phyloP scores from a whole-genome alignment of 2,797 vertebrate genomes.

The Fratercula arctica region DNA sequence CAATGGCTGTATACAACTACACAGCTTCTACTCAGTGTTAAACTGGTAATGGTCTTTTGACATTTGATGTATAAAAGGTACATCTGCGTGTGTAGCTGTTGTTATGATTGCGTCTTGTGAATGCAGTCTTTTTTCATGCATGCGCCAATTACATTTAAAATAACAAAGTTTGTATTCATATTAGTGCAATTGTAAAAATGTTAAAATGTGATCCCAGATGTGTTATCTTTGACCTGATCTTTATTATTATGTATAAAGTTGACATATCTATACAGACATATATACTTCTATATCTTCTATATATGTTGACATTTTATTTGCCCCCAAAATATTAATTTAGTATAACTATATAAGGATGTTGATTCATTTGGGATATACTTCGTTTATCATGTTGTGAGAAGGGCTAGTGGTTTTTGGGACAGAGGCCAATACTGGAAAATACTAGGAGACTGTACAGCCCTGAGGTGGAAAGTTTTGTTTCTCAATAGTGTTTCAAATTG shows the following conservation, averaged over 20 bases:
- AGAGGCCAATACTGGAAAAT: neutral
- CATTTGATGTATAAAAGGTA: neutral
- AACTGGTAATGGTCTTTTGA: neutral
- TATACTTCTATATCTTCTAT: neutral
- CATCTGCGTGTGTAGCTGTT: fast-evolving
- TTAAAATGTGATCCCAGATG: neutral
- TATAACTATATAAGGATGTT: neutral
- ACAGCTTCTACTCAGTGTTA: neutral
- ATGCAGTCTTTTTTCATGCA: neutral
- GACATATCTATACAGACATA: neutral
- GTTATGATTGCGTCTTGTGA: neutral
- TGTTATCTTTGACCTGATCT: neutral
- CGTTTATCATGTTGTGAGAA: neutral
- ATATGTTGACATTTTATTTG: neutral
- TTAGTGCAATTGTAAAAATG: neutral
- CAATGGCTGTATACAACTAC: neutral
- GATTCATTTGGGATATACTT: neutral
- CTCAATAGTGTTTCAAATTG: neutral
- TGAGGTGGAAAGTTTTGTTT: neutral
- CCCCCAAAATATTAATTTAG: neutral
- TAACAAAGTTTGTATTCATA: neutral
- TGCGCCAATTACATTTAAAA: neutral
- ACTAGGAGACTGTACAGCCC: neutral
- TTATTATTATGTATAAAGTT: neutral
- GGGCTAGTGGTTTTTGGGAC: neutral